Base-by-base conservation (phyloP, 2,113 vertebrate species). In the Rana temporaria region DNA sequence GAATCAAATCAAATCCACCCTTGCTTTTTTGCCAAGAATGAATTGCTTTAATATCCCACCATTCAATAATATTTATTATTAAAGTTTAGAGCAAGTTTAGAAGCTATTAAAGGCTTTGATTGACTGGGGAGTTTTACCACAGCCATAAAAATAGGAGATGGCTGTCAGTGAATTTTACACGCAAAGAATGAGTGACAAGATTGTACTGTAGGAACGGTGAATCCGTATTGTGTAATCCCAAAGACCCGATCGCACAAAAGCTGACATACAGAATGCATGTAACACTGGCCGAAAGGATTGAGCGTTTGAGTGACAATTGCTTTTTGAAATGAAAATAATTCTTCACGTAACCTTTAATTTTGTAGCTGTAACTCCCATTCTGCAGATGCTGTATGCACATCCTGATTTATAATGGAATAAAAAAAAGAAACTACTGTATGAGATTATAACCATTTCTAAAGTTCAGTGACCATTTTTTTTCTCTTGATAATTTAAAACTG, bases 1-100 rank as follows among this genome's bases (percentile, higher is more conserved):
- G 87, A 89, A 93, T 91, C 90, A 90, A 85, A 92, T 79, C 78
- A 81, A 16, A 83, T 76, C 86, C 88, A 89, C 91, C 88, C 88
- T 72, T 57, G 85, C 87, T 84, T 79, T 79, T 82, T 90, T 90
- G 90, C 91, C 79, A 91, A 93, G 92, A 89, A 95, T 85, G 82
- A 93, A 95, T 94, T 93, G 93, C 92, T 95, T 95, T 95, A 95
- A 95, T 95, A 95, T 95, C 92, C 88, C 87, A 89, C 84, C 91
- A 89, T 93, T 93, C 92, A 88, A 90, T 89, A 90, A 91, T 94
- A 94, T 94, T 95, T 94, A 93, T 93, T 92, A 90, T 92, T 91
- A 88, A 91, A 91, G 90, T 89, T 34, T 34, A 89, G 89, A 1
- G 4, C 77, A 53, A 90, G 89, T 94, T 91, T 89, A 86, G 86